These are phyloP conservation scores for Ylistrum balloti DNA, from an alignment of 1,140 invertebrate genomes.

Conservation along the genomic window DNA sequence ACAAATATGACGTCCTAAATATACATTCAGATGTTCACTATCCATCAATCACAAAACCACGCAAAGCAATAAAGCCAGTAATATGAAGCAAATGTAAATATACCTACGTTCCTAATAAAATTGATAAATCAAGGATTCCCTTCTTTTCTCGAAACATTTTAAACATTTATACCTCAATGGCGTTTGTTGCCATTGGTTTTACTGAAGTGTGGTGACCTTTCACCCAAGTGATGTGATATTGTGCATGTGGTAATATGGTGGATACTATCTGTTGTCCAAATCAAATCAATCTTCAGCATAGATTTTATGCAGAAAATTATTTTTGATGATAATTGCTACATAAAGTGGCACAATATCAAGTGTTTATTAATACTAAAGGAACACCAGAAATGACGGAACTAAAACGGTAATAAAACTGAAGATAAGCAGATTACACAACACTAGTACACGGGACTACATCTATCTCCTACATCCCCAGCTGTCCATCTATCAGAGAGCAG, in stretches of 20 bases:
- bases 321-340: too few relatives aligned
- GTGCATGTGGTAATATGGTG: background rate
- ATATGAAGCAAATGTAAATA: background rate
- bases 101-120: background rate
- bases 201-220: background rate
- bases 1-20: too few relatives aligned
- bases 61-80: background rate
- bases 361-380: too few relatives aligned
- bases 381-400: too few relatives aligned
- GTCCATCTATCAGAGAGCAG: background rate
- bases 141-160: too few relatives aligned
- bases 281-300: background rate
- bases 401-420: background rate
- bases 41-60: background rate
- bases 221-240: background rate
- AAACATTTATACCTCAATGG: too few relatives aligned
- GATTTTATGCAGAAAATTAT: background rate
- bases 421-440: conserved; percentile 19
- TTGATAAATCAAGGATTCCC: too few relatives aligned
- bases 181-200: too few relatives aligned
- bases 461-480: conserved; percentile 19
- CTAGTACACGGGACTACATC: background rate
- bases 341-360: too few relatives aligned
- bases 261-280: too few relatives aligned
- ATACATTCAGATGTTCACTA: too few relatives aligned